Evolutionary conservation across 2,797 vertebrate species (phyloP).

Genomic region (Danio jaintianensis): DNA sequence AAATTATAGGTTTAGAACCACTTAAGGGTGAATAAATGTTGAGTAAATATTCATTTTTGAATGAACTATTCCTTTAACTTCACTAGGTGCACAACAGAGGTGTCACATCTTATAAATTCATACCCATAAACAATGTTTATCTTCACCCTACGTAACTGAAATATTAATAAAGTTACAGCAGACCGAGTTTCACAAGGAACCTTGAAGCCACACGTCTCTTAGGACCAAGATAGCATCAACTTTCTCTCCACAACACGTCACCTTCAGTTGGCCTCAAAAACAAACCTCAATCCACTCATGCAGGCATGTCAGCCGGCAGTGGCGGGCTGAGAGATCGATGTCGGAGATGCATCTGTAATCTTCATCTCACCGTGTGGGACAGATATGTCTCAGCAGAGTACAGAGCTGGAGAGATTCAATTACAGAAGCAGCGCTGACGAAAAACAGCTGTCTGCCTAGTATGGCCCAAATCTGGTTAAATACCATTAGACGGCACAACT

Average conservation of each 20-base stretch:
- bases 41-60: no score
- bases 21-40: no score
- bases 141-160: not conserved
- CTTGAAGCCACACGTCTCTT: not conserved
- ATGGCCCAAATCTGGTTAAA: constrained; percentile 55
- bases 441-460: constrained; percentile 56
- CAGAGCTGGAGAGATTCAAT: constrained; percentile 60
- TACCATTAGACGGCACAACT: constrained; percentile 39
- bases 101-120: not conserved
- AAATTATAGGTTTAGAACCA: no score
- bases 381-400: constrained; percentile 59
- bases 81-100: not conserved
- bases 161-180: not conserved
- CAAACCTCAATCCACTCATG: constrained; percentile 38
- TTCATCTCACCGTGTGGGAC: constrained; percentile 51
- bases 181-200: not conserved
- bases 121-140: not conserved
- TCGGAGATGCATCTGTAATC: constrained; percentile 45
- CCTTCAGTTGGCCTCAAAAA: constrained; percentile 35
- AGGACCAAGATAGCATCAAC: not conserved
- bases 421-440: constrained; percentile 54
- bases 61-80: no score
- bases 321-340: constrained; percentile 5
- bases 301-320: constrained; percentile 37
- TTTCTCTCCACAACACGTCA: constrained; percentile 25